phyloP scores from a whole-genome alignment of 2,797 vertebrate genomes.

The Alosa sapidissima region DNA sequence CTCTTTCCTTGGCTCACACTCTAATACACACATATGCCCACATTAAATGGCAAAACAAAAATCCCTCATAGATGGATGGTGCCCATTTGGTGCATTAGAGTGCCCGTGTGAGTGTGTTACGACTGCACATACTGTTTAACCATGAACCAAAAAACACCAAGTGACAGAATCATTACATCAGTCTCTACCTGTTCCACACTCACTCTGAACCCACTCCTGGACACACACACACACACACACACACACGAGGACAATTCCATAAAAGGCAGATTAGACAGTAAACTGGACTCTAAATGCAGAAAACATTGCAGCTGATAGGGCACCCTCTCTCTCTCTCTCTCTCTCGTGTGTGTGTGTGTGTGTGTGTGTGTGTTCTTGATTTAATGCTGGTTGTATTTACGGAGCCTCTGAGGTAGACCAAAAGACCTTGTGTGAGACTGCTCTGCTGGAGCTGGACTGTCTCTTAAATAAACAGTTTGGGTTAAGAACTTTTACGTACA shows the following conservation, averaged over 20 bases:
- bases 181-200: background rate
- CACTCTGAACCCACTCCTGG: background rate
- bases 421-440: background rate
- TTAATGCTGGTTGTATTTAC: background rate
- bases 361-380: background rate
- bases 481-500: slow-evolving; percentile 55
- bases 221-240: background rate
- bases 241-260: slow-evolving; percentile 2
- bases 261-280: background rate
- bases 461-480: slow-evolving; percentile 65
- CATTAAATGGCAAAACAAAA: background rate
- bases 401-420: slow-evolving; percentile 17
- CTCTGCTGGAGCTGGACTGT: slow-evolving; percentile 40
- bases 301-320: background rate
- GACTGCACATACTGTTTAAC: background rate
- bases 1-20: background rate
- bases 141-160: background rate
- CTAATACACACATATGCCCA: background rate
- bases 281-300: background rate
- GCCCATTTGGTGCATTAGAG: background rate
- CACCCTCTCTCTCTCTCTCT: background rate
- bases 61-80: background rate
- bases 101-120: background rate
- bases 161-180: background rate
- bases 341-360: background rate